phyloP scores from a whole-genome alignment of 2,888 invertebrate genomes.

The Plagodis pulveraria region DNA sequence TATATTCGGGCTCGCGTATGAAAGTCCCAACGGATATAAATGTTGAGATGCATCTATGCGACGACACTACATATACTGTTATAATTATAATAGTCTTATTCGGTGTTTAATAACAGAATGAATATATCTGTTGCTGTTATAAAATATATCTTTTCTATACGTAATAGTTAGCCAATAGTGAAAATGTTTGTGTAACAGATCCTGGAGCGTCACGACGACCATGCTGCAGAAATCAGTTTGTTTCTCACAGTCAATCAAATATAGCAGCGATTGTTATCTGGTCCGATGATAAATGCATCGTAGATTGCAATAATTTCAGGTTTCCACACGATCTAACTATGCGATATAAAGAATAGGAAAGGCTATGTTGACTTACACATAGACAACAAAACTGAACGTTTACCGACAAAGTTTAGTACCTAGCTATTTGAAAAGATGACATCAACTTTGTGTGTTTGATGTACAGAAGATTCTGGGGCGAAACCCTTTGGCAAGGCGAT shows the following conservation, averaged over 20 bases:
- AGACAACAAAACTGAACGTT: slow-evolving; percentile 21
- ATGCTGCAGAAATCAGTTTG: slow-evolving; percentile 46
- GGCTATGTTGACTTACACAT: slow-evolving; percentile 16
- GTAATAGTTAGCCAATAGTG: slow-evolving; percentile 14
- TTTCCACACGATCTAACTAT: slow-evolving; percentile 21
- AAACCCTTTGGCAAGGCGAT: slow-evolving; percentile 47
- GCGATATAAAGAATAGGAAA: slow-evolving; percentile 6
- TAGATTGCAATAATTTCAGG: slow-evolving; percentile 29
- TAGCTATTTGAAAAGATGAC: slow-evolving; percentile 43
- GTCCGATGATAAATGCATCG: slow-evolving; percentile 67
- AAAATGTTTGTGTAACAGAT: slow-evolving; percentile 23
- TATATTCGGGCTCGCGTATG: no score
- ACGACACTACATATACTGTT: no score
- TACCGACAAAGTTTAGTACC: slow-evolving; percentile 4
- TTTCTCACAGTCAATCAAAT: slow-evolving; percentile 76
- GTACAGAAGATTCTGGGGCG: slow-evolving; percentile 45
- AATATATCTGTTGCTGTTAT: no score
- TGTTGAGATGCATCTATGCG: no score
- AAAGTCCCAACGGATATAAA: no score
- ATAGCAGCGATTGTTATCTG: slow-evolving; percentile 66
- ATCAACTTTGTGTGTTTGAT: slow-evolving; percentile 39
- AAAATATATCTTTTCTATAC: no score
- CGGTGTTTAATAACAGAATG: no score
- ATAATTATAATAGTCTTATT: no score
- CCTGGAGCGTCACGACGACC: slow-evolving; percentile 61